Conservation (phyloP, 2,888 invertebrate species). For the Oxystoma pomonae region DNA sequence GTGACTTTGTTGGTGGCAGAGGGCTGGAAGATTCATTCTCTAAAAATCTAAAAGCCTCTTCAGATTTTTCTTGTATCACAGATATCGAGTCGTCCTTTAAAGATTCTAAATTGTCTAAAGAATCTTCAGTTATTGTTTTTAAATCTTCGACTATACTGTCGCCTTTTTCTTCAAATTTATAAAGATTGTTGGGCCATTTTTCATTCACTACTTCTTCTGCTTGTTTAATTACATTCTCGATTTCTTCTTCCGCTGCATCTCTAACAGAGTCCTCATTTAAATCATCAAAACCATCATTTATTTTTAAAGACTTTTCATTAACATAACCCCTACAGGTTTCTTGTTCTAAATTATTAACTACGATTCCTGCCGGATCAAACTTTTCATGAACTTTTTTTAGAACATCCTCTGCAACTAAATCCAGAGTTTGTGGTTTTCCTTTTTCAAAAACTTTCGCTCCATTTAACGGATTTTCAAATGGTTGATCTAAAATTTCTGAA, state of each 20-base stretch:
- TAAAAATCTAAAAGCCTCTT: constrained; percentile 46
- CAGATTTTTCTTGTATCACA: constrained; percentile 42
- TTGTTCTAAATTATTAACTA: not conserved
- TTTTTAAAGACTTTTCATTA: not conserved
- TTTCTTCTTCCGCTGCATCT: constrained; percentile 35
- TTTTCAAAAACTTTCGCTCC: not conserved
- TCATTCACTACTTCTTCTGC: constrained; percentile 44
- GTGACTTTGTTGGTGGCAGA: constrained; percentile 14
- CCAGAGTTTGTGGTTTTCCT: not conserved
- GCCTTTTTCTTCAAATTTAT: constrained; percentile 35
- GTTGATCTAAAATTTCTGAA: not conserved
- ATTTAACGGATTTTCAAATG: not conserved
- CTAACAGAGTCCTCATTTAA: constrained; percentile 18
- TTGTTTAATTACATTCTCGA: constrained; percentile 39
- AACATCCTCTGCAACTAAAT: not conserved
- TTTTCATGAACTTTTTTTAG: constrained; percentile 3
- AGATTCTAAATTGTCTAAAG: constrained; percentile 42
- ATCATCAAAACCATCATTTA: not conserved
- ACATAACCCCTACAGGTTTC: not conserved
- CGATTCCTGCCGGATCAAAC: constrained; percentile 1
- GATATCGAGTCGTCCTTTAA: constrained; percentile 42
- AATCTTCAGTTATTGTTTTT: constrained; percentile 44
- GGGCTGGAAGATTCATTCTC: constrained; percentile 42
- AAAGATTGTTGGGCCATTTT: constrained; percentile 42
- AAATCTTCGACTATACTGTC: constrained; percentile 40